A percentile compares a stretch with the other conserved stretches of the same genome.
Evolutionary conservation across 2,113 vertebrate species (phyloP).

Genomic region (Meles meles): DNA sequence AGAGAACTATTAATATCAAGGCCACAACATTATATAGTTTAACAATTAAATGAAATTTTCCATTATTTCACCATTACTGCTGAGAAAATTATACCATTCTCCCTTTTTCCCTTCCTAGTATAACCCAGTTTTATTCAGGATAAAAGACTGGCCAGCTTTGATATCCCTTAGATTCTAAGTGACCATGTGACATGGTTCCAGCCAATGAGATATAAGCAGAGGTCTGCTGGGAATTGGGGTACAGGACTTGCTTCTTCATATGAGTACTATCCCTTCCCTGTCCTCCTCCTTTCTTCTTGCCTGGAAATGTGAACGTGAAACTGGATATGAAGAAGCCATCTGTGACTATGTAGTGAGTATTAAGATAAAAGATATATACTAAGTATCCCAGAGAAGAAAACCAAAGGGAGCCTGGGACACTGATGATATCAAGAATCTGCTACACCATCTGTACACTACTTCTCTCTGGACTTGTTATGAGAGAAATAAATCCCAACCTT

Average conservation of each 20-base stretch:
- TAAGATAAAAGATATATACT: neutral
- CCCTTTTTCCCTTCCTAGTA: neutral
- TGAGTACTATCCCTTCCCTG: neutral
- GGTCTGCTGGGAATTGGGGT: neutral
- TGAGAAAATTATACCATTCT: neutral
- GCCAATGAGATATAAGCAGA: slow-evolving; percentile 1
- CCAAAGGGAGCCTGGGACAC: neutral
- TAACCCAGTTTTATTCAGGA: neutral
- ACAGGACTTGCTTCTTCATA: neutral
- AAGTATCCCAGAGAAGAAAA: neutral
- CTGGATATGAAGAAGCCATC: neutral
- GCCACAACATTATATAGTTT: slow-evolving; percentile 12
- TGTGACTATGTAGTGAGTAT: neutral
- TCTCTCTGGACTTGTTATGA: slow-evolving; percentile 30
- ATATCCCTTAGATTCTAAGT: neutral
- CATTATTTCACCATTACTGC: neutral
- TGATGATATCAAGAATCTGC: neutral
- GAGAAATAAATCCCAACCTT: slow-evolving; percentile 47
- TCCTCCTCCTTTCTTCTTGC: neutral
- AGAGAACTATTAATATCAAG: slow-evolving; percentile 25
- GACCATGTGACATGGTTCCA: neutral
- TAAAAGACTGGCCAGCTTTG: neutral
- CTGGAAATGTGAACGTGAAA: neutral
- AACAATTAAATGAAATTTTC: slow-evolving; percentile 34
- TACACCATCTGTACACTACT: neutral